Base-by-base conservation (phyloP, 2,797 vertebrate species). In the Acipenser ruthenus region DNA sequence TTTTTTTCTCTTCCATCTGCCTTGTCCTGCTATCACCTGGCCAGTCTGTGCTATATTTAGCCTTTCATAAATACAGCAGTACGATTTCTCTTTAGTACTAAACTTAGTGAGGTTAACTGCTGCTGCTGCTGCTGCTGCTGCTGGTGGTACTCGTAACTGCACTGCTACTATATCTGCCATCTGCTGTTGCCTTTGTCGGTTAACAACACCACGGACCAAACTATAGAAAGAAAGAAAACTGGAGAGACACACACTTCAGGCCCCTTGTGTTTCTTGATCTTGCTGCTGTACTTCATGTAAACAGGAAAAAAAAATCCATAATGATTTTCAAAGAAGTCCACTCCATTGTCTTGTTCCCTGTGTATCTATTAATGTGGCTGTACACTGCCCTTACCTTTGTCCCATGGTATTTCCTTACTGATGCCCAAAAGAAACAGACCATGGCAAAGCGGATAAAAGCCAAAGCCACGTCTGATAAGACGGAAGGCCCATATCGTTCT, bases 331-430 rank as follows among this genome's bases (percentile, higher is more conserved):
- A 90, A 74, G 89, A 91, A 75, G 80, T 93, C 68, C 84, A 84
- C 67, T 77, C 81, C 62, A 1, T 96, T 83, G 79, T 97, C 69
- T 88, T 98, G 72, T 80, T 96, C 72, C 97, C 97, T 73, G 71
- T 99, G 77, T 92, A 95, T 83, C 78, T 96, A 61, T 75, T 99
- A 62, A 92, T 99, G 84, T 95, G 92, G 90, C 72, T 98, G 73
- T 99, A 98, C 86, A 96, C 95, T 65, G 8, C 88, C 69, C 77
- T 99, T 75, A 91, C 94, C 79, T 99, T 99, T 82, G 88, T 98
- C 76, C 97, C 97, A 2, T 99, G 96, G 97, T 98, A 97, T 90
- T 94, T 92, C 89, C 83, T 98, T 76, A 95, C 93, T 47, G 87
- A 91, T 56, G 93, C 93, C 0, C 90, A 92, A 77, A 82, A 93